phyloP scores from a whole-genome alignment of 2,797 vertebrate genomes.

The Diplodus puntazzo region DNA sequence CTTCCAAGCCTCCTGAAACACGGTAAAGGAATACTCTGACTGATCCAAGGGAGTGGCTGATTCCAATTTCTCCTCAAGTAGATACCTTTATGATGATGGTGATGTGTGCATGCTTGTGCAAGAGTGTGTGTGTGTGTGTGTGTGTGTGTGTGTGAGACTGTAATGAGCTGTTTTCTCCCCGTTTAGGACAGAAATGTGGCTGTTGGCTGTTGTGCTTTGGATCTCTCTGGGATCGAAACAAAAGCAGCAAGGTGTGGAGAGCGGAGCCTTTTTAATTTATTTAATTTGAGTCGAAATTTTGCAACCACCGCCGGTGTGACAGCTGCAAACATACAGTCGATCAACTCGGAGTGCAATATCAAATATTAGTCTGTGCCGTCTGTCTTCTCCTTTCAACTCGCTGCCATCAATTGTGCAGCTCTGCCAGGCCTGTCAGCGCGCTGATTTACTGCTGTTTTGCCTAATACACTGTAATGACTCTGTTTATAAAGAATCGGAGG shows the following conservation, averaged over 20 bases:
- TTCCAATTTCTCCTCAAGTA: conserved; percentile 62
- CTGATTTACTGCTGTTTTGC: conserved; percentile 72
- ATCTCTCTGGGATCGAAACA: conserved; percentile 4
- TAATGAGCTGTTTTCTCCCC: conserved; percentile 24
- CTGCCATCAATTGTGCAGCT: conserved; percentile 49
- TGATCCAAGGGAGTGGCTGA: conserved; percentile 57
- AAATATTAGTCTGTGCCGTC: conserved; percentile 48
- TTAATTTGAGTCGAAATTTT: conserved; percentile 44
- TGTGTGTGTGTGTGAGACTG: conserved; percentile 7
- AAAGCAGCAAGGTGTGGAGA: conserved; percentile 2
- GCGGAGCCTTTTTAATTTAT: conserved; percentile 23
- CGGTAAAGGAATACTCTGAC: conserved; percentile 63
- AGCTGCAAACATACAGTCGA: conserved; percentile 61
- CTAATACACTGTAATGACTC: conserved; percentile 68
- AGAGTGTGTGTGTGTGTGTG: conserved; percentile 16
- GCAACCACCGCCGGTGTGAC: conserved; percentile 34
- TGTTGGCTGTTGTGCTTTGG: conserved; percentile 32
- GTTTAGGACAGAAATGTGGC: conserved; percentile 17
- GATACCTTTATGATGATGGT: conserved; percentile 63
- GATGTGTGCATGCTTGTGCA: conserved; percentile 23
- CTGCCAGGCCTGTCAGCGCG: conserved; percentile 65
- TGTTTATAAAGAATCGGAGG: conserved; percentile 48
- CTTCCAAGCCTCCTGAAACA: conserved; percentile 64
- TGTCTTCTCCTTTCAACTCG: conserved; percentile 58
- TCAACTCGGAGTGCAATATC: conserved; percentile 52